phyloP scores from a whole-genome alignment of 2,888 invertebrate genomes.

The Microctonus hyperodae region DNA sequence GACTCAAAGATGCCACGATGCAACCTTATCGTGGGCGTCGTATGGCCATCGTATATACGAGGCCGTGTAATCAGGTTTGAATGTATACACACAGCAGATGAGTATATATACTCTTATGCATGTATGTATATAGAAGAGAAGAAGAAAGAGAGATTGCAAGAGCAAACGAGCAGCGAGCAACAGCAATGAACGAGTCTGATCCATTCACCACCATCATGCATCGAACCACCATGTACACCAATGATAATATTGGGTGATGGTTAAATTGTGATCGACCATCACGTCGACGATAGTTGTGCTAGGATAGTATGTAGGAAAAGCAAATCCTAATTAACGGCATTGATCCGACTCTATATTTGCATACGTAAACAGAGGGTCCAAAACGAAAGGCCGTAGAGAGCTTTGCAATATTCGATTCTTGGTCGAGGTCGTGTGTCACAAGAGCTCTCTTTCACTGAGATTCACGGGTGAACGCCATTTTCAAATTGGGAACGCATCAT shows the following conservation, averaged over 20 bases:
- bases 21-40: constrained; percentile 26
- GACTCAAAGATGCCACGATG: constrained; percentile 21
- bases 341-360: constrained; percentile 29
- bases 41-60: constrained; percentile 11
- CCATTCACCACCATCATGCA: neutral
- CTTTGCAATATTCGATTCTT: constrained; percentile 23
- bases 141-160: too few relatives aligned
- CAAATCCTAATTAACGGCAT: constrained; percentile 32
- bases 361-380: constrained; percentile 32
- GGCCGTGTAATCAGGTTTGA: constrained; percentile 22
- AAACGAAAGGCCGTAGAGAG: constrained; percentile 12
- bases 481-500: constrained; percentile 17
- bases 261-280: neutral
- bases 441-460: constrained; percentile 16
- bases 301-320: constrained; percentile 23
- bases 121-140: too few relatives aligned
- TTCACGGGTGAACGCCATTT: constrained; percentile 31
- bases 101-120: too few relatives aligned
- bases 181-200: too few relatives aligned
- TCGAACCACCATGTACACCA: constrained; percentile 3
- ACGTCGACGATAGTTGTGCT: neutral
- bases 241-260: constrained; percentile 1
- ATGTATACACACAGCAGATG: constrained; percentile 2
- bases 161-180: too few relatives aligned
- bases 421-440: neutral